A percentile compares a stretch with the other conserved stretches of the same genome.
phyloP scores from a whole-genome alignment of 2,888 invertebrate genomes.

The Platycheirus rosarum region DNA sequence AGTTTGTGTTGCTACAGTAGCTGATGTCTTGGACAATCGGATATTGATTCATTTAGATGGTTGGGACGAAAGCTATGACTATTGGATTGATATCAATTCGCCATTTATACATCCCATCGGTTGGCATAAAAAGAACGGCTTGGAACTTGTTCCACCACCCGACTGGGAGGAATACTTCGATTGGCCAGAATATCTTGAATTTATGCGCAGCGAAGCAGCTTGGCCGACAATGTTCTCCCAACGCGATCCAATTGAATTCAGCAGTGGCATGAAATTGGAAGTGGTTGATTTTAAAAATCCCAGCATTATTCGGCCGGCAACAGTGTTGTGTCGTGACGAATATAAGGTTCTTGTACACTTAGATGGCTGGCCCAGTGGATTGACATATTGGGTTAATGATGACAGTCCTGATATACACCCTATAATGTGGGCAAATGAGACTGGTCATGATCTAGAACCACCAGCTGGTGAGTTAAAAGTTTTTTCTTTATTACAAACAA shows the following conservation, averaged over 20 bases:
- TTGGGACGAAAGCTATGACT: slow-evolving; percentile 97
- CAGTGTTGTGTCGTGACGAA: slow-evolving; percentile 89
- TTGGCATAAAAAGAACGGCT: slow-evolving; percentile 93
- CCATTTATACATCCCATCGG: slow-evolving; percentile 97
- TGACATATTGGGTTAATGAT: slow-evolving; percentile 95
- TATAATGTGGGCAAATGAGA: slow-evolving; percentile 94
- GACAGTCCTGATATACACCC: slow-evolving; percentile 96
- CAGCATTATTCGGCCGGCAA: slow-evolving; percentile 92
- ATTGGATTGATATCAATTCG: slow-evolving; percentile 95
- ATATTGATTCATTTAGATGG: slow-evolving; percentile 97
- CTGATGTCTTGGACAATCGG: slow-evolving; percentile 92
- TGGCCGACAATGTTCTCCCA: slow-evolving; percentile 92
- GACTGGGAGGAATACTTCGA: slow-evolving; percentile 87
- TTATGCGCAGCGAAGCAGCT: slow-evolving; percentile 88
- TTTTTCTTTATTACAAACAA: background rate
- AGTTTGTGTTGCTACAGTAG: slow-evolving; percentile 94
- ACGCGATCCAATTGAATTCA: slow-evolving; percentile 90
- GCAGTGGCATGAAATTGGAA: slow-evolving; percentile 93
- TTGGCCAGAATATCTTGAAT: slow-evolving; percentile 91
- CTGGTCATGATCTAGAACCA: slow-evolving; percentile 92
- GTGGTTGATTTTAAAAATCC: slow-evolving; percentile 93
- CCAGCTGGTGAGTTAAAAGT: slow-evolving; percentile 88
- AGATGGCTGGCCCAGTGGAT: slow-evolving; percentile 94
- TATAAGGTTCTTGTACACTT: slow-evolving; percentile 91
- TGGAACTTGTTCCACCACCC: slow-evolving; percentile 83